A percentile compares a stretch with the other conserved stretches of the same genome.
phyloP scores from a whole-genome alignment of 30 jellyfish, hydroid and myxozoan genomes.

The Clytia hemisphaerica region DNA sequence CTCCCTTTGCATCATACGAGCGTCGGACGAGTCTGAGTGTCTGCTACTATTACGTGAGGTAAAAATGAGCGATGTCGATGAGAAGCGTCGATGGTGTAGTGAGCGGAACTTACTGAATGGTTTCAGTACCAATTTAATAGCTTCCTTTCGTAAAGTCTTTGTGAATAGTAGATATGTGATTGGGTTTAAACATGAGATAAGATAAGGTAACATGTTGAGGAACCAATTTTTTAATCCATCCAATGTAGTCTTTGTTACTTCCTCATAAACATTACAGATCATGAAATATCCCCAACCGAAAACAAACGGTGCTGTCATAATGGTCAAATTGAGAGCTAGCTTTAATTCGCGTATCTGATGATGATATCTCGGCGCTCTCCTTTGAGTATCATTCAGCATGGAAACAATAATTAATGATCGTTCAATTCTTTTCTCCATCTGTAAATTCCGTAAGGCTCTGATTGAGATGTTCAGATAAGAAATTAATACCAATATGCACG shows the following conservation, averaged over 20 bases:
- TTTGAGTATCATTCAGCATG: neutral
- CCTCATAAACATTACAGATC: neutral
- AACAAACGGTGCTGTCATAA: conserved; percentile 18
- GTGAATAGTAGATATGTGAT: conserved; percentile 4
- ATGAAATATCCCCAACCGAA: conserved; percentile 21
- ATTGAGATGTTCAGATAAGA: conserved; percentile 1
- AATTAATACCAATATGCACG: neutral
- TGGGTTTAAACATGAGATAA: conserved; percentile 12
- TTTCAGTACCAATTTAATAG: neutral
- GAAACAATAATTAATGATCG: neutral
- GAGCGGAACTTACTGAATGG: neutral
- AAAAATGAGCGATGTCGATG: too few relatives aligned
- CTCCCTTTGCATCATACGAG: too few relatives aligned
- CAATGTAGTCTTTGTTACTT: neutral
- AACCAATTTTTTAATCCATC: neutral
- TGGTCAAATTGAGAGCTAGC: neutral
- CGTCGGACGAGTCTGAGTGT: too few relatives aligned
- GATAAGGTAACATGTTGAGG: neutral
- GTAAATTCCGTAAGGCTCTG: neutral
- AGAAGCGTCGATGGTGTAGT: neutral
- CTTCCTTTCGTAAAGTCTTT: conserved; percentile 7
- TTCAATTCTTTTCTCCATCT: neutral
- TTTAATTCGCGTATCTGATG: conserved; percentile 19
- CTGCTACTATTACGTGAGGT: too few relatives aligned
- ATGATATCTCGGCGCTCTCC: conserved; percentile 3